These are phyloP conservation scores for Neogale vison DNA, from an alignment of 2,113 vertebrate species.

Conservation along the genomic window DNA sequence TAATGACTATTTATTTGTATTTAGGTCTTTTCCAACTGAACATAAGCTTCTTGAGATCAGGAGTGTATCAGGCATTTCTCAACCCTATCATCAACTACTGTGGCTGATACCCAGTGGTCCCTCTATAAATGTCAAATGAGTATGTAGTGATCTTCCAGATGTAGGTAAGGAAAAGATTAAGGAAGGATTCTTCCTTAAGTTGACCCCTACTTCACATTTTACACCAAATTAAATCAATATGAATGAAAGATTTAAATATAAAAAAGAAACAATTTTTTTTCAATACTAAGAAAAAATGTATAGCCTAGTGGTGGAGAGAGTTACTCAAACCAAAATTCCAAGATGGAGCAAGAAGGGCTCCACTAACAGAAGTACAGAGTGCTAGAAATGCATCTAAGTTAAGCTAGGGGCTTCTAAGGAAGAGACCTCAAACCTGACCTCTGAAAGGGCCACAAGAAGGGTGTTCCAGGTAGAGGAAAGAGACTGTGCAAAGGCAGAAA, in stretches of 20 bases:
- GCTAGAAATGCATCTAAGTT: neutral
- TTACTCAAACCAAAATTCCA: neutral
- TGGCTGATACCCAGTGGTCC: neutral
- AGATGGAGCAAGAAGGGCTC: neutral
- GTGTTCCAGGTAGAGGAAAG: neutral
- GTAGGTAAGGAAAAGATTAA: neutral
- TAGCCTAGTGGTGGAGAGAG: neutral
- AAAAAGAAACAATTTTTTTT: neutral
- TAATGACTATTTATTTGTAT: neutral
- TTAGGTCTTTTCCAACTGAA: neutral
- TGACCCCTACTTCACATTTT: neutral
- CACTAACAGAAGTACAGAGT: neutral
- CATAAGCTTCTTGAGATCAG: neutral
- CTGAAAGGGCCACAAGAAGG: neutral
- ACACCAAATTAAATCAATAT: conserved; percentile 14
- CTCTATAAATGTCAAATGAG: neutral
- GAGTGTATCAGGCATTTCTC: neutral
- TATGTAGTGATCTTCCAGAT: neutral
- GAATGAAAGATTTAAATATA: conserved; percentile 12
- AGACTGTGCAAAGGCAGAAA: neutral
- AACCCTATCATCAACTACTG: neutral
- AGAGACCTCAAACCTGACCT: neutral
- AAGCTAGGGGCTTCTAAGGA: neutral
- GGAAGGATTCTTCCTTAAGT: neutral
- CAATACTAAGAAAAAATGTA: neutral